Evolutionary conservation across 2,888 invertebrate genomes (phyloP).

Genomic region (Euplexia lucipara): DNA sequence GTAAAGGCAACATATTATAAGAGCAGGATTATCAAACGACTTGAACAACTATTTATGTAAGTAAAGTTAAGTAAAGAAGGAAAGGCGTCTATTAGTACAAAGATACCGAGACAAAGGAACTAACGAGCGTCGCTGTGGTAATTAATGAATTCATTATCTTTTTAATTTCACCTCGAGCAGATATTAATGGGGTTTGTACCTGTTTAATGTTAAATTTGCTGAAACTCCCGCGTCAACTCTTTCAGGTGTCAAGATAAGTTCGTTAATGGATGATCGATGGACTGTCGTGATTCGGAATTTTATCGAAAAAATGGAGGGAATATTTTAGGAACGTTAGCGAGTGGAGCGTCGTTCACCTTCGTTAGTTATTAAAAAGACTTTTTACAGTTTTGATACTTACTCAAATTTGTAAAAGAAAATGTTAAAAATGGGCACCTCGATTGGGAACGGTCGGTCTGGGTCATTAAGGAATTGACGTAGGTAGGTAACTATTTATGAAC

Average conservation of each 20-base stretch:
- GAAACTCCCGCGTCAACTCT: constrained; percentile 68
- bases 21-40: constrained; percentile 37
- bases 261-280: constrained; percentile 75
- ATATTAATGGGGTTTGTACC: constrained; percentile 60
- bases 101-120: constrained; percentile 56
- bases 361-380: constrained; percentile 28
- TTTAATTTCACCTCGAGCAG: constrained; percentile 59
- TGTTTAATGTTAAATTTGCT: constrained; percentile 56
- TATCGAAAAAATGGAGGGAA: constrained; percentile 66
- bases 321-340: constrained; percentile 58
- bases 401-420: constrained; percentile 5
- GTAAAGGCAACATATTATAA: constrained; percentile 6
- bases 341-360: constrained; percentile 32
- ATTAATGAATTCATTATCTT: constrained; percentile 65
- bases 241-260: constrained; percentile 70
- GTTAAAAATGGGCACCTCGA: background rate
- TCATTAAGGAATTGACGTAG: background rate
- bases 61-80: constrained; percentile 50
- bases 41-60: constrained; percentile 55
- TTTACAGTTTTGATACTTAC: constrained; percentile 19
- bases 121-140: constrained; percentile 54
- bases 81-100: constrained; percentile 53
- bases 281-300: constrained; percentile 66
- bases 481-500: no score
- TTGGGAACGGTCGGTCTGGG: constrained; percentile 1